phyloP scores from a whole-genome alignment of 2,113 vertebrate species.

The Alces alces region DNA sequence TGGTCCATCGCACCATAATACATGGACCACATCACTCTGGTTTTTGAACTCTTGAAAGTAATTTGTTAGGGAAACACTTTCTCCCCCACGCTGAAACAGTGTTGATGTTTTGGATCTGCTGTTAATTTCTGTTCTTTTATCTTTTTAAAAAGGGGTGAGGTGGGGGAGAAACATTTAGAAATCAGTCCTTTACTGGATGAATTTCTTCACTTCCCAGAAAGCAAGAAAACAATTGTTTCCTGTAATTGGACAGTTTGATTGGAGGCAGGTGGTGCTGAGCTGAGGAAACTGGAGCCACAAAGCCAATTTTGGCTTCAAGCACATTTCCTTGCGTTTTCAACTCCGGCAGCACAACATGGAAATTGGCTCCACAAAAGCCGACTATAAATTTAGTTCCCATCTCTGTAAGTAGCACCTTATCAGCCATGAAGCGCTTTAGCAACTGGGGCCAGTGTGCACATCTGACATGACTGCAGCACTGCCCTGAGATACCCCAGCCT shows the following conservation, averaged over 20 bases:
- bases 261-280: conserved; percentile 82
- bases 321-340: conserved; percentile 71
- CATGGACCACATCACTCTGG: neutral
- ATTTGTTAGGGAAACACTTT: neutral
- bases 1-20: conserved; percentile 46
- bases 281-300: conserved; percentile 70
- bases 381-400: conserved; percentile 74
- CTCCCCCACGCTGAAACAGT: neutral
- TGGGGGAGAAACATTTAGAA: conserved; percentile 70
- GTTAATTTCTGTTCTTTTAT: neutral
- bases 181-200: conserved; percentile 74
- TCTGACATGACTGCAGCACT: neutral
- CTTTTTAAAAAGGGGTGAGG: neutral
- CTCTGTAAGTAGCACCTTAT: conserved; percentile 67
- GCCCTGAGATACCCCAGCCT: neutral
- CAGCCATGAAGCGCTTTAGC: conserved; percentile 46
- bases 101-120: neutral
- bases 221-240: conserved; percentile 83
- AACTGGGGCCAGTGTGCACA: neutral
- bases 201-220: conserved; percentile 81
- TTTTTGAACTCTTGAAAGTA: conserved; percentile 31
- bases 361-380: conserved; percentile 71
- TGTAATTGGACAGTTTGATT: conserved; percentile 86
- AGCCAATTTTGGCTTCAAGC: conserved; percentile 79
- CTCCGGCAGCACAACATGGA: conserved; percentile 73